phyloP scores from a whole-genome alignment of 2,888 invertebrate species.

The Hololepta plana region DNA sequence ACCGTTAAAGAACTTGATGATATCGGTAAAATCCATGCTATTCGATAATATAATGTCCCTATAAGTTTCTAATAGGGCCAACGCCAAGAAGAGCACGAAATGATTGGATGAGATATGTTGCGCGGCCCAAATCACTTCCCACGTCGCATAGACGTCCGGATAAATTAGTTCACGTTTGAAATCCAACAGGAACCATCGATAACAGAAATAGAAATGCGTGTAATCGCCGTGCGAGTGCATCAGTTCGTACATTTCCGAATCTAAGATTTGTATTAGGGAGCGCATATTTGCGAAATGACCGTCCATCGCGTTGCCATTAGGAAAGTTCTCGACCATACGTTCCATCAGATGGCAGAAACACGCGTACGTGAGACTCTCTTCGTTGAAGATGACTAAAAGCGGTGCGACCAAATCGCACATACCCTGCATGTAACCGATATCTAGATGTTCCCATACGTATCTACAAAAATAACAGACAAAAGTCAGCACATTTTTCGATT shows the following conservation, averaged over 20 bases:
- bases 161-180: conserved; percentile 88
- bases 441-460: conserved; percentile 93
- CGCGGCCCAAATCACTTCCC: conserved; percentile 96
- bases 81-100: conserved; percentile 83
- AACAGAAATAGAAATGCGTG: conserved; percentile 95
- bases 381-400: conserved; percentile 76
- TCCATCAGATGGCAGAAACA: conserved; percentile 85
- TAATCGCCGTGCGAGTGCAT: conserved; percentile 93
- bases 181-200: conserved; percentile 92
- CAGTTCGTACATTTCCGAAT: conserved; percentile 82
- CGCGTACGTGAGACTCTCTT: conserved; percentile 80
- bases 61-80: conserved; percentile 83
- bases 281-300: conserved; percentile 92
- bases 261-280: conserved; percentile 68
- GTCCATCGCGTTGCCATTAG: conserved; percentile 88
- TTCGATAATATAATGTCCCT: conserved; percentile 88
- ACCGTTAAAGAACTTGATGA: conserved; percentile 97
- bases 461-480: too few species aligned
- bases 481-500: too few species aligned
- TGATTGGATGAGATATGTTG: conserved; percentile 68
- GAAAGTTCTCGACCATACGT: conserved; percentile 80
- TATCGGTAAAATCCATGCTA: conserved; percentile 95
- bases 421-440: conserved; percentile 91
- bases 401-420: conserved; percentile 96
- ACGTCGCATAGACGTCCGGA: conserved; percentile 83